Evolutionary conservation across 2,797 vertebrate species (phyloP).

Genomic region (Anableps anableps): DNA sequence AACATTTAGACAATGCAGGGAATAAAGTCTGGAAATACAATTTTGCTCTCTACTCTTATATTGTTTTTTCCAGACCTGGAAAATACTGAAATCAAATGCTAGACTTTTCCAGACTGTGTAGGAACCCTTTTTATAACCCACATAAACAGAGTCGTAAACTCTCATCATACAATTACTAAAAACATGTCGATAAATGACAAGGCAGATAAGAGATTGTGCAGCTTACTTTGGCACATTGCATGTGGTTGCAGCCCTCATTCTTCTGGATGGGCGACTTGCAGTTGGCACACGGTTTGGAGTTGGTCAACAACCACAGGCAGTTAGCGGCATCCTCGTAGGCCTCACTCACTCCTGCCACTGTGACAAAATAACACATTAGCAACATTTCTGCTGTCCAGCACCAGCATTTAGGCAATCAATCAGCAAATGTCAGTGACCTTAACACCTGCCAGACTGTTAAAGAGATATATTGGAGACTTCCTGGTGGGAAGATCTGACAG

Average conservation of each 20-base stretch:
- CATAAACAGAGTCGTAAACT: background rate
- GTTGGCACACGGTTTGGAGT: constrained; percentile 98
- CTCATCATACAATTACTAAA: background rate
- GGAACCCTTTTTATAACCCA: background rate
- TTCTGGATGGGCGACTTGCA: constrained; percentile 99
- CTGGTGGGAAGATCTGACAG: constrained; percentile 31
- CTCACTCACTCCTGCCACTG: constrained; percentile 96
- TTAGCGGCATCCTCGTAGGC: constrained; percentile 99
- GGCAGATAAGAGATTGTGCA: constrained; percentile 16
- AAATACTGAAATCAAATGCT: background rate
- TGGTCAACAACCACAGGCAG: constrained; percentile 97
- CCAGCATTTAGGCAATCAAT: constrained; percentile 27
- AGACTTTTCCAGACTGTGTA: background rate
- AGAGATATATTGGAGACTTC: constrained; percentile 32
- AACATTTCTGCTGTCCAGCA: constrained; percentile 23
- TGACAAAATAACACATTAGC: constrained; percentile 30
- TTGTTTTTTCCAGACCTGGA: background rate
- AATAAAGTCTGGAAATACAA: background rate
- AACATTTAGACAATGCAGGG: background rate
- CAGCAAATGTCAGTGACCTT: constrained; percentile 33
- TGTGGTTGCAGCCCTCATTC: constrained; percentile 99
- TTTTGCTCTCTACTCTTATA: background rate
- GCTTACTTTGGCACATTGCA: constrained; percentile 92
- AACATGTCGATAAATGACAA: background rate
- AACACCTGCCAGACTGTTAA: constrained; percentile 38